Base-by-base conservation (phyloP, 1,140 invertebrate genomes). In the Apis florea region DNA sequence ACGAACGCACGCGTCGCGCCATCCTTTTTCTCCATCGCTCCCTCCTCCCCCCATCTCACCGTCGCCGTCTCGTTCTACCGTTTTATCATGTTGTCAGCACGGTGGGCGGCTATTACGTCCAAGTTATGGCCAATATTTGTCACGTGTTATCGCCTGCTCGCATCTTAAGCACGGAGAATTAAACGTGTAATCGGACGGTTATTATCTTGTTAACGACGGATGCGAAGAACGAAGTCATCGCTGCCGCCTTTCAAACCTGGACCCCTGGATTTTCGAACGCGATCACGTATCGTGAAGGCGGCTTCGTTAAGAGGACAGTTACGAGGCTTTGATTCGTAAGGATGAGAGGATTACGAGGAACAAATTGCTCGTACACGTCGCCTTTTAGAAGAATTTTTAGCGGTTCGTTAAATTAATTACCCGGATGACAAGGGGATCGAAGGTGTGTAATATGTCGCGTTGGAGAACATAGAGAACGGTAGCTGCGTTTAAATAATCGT, bases 121-220 rank as follows among this genome's bases (percentile, higher is more conserved):
- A 77, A 84, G 87, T 92, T 93, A 92, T 90, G 90, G 89, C 72
- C 87, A 92, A 92, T 92, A 92, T 92, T 93, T 91, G 91, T 92
- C 92, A 92, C 89, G 88, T 89, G 86, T 91, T 92, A 93, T 93
- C 92, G 86, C 84, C 76, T 61, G 66, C 77, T 72, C 87, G 87
- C 86, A 92, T 93, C 92, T 92, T 86, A 90, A 91, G 83, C 86
- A 76, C 72, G 75, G 82, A 67, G 87, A 92, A 92, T 93, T 92
- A 92, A 92, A 91, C 83, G 72, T 90, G 90, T 92, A 93, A 92
- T 91, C 90, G 84, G 74, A 63, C 56, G 83, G 90, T 92, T 92
- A 93, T 92, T 92, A 92, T 91, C 92, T 92, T 90, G 90, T 92
- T 91, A 92, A 90, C 88, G 83, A 78, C 78, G 81, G 80, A 88